A percentile compares a stretch with the other conserved stretches of the same genome.
Conservation (phyloP, 2,888 invertebrate genomes). For the Dascillus cervinus region DNA sequence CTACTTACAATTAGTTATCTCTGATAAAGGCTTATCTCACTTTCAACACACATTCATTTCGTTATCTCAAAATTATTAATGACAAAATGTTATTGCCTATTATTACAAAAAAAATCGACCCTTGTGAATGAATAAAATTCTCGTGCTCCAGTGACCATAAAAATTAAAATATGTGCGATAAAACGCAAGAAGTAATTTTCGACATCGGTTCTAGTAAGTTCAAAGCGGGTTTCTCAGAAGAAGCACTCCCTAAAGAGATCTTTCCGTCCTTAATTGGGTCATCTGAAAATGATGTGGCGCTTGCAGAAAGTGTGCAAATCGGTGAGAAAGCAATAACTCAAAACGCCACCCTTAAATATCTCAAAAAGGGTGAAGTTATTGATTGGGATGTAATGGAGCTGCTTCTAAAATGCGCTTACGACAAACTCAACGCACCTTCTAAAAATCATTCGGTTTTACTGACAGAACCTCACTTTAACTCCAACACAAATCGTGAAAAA, state of each 20-base stretch:
- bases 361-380: constrained; percentile 54
- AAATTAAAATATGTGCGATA: not conserved
- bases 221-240: not conserved
- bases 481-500: constrained; percentile 72
- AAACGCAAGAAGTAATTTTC: not conserved
- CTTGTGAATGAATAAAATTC: too few species aligned
- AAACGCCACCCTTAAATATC: not conserved
- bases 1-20: too few species aligned
- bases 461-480: constrained; percentile 72
- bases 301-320: too few species aligned
- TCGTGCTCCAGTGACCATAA: too few species aligned
- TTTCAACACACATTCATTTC: too few species aligned
- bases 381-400: constrained; percentile 87
- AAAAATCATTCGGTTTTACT: constrained; percentile 72
- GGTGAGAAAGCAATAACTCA: too few species aligned
- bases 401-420: constrained; percentile 81
- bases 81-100: too few species aligned
- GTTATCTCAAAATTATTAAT: too few species aligned
- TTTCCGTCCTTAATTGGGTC: not conserved
- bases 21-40: too few species aligned
- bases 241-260: not conserved
- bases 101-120: too few species aligned
- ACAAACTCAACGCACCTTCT: constrained; percentile 70
- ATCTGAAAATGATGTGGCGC: not conserved
- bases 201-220: not conserved